These are phyloP conservation scores for Hylyphantes graminicola DNA, from an alignment of 1,140 invertebrate genomes.

Conservation along the genomic window DNA sequence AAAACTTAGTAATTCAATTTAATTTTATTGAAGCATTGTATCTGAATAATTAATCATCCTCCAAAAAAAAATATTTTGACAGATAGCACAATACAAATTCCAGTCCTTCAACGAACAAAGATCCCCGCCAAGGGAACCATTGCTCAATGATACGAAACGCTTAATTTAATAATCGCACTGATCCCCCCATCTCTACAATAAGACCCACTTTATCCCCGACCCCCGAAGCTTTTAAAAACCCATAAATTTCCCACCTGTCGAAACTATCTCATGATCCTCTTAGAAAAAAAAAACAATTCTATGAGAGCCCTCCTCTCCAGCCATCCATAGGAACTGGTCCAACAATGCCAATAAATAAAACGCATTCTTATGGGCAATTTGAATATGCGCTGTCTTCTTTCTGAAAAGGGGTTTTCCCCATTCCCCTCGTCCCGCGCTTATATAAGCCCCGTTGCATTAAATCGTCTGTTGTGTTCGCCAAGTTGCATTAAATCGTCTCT, in stretches of 20 bases:
- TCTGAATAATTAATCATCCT: too few species aligned
- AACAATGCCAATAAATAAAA: constrained; percentile 42
- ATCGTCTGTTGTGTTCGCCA: constrained; percentile 1
- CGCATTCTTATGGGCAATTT: constrained; percentile 53
- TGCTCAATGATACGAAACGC: too few species aligned
- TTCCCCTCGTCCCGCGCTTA: constrained; percentile 15
- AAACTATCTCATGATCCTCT: background rate
- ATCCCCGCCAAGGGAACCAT: too few species aligned
- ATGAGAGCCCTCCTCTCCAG: background rate
- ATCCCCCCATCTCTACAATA: too few species aligned
- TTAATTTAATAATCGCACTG: too few species aligned
- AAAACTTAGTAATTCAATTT: too few species aligned
- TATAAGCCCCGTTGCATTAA: background rate
- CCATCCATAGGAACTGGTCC: constrained; percentile 15
- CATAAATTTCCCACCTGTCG: constrained; percentile 56
- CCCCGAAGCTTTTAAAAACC: constrained; percentile 25
- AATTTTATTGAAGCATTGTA: too few species aligned
- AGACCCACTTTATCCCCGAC: background rate
- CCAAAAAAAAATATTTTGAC: too few species aligned
- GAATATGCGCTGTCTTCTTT: constrained; percentile 18
- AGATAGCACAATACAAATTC: too few species aligned
- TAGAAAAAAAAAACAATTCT: constrained; percentile 4
- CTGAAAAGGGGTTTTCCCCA: constrained; percentile 41
- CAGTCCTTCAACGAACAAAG: too few species aligned
- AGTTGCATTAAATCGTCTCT: constrained; percentile 1